Evolutionary conservation across 2,113 vertebrate genomes (phyloP).

Genomic region (Polypterus bichir): DNA sequence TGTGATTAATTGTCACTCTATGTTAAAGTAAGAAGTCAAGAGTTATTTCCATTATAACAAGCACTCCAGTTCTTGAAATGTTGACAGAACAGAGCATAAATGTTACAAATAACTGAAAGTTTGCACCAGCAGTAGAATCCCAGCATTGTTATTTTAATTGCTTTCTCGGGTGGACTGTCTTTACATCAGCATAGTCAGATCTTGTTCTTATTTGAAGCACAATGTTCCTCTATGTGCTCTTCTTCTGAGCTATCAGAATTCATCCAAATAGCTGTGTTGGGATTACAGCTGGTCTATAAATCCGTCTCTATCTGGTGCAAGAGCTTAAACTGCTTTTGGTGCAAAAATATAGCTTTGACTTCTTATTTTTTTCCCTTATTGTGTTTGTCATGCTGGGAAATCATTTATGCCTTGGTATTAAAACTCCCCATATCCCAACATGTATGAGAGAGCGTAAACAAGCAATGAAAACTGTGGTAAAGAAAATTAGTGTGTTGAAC

Average conservation of each 20-base stretch:
- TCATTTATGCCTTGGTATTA: too few relatives aligned
- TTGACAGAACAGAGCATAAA: not conserved
- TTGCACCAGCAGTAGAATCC: not conserved
- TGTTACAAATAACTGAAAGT: not conserved
- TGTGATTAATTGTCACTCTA: too few relatives aligned
- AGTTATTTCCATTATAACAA: too few relatives aligned
- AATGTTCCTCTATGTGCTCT: not conserved
- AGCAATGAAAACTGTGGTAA: too few relatives aligned
- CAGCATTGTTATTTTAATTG: not conserved
- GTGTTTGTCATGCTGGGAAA: too few relatives aligned
- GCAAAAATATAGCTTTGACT: not conserved
- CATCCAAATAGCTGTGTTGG: slow-evolving; percentile 5
- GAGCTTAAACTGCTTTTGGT: slow-evolving; percentile 2
- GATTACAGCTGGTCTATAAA: slow-evolving; percentile 9
- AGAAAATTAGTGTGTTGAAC: too few relatives aligned
- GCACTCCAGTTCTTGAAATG: too few relatives aligned
- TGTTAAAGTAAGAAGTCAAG: too few relatives aligned
- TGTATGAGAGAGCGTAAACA: too few relatives aligned
- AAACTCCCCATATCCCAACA: too few relatives aligned
- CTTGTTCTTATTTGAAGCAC: not conserved
- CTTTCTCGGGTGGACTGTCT: not conserved
- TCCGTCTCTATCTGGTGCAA: slow-evolving; percentile 3
- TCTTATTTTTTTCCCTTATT: too few relatives aligned
- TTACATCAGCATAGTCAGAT: not conserved
- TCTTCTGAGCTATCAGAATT: not conserved